These are phyloP conservation scores for Lutraria lutraria DNA, from an alignment of 2,888 invertebrate genomes.

Conservation along the genomic window DNA sequence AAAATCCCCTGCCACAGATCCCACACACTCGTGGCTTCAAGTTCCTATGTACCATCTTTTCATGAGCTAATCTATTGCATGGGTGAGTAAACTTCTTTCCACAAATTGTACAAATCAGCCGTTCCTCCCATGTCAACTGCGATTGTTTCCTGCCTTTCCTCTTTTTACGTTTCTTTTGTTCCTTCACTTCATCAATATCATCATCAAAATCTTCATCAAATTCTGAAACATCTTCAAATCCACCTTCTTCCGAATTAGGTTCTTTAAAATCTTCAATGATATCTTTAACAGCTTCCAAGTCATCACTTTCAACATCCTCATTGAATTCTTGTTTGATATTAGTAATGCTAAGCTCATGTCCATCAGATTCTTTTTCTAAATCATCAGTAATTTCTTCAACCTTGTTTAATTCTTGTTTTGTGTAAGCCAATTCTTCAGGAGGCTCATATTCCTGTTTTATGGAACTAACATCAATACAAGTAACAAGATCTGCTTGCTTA, in stretches of 20 bases:
- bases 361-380: background rate
- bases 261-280: background rate
- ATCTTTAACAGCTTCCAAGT: background rate
- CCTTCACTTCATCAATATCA: background rate
- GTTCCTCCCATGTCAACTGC: slow-evolving; percentile 31
- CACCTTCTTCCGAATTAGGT: background rate
- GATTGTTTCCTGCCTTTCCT: slow-evolving; percentile 1
- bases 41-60: slow-evolving; percentile 41
- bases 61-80: slow-evolving; percentile 43
- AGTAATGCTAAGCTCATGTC: background rate
- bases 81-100: slow-evolving; percentile 44
- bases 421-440: too few relatives aligned
- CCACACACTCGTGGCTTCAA: slow-evolving; percentile 13
- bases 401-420: background rate
- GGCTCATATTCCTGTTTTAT: too few relatives aligned
- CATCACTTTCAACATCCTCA: background rate
- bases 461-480: too few relatives aligned
- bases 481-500: background rate
- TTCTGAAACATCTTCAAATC: background rate
- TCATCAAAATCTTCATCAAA: slow-evolving; percentile 6
- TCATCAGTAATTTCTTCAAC: background rate
- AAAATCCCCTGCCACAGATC: slow-evolving; percentile 33
- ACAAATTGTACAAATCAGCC: slow-evolving; percentile 32
- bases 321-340: background rate
- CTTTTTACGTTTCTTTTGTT: background rate